A percentile compares a stretch with the other conserved stretches of the same genome.
Evolutionary conservation across 2,888 invertebrate genomes (phyloP).

Genomic region (Anorthoa munda): DNA sequence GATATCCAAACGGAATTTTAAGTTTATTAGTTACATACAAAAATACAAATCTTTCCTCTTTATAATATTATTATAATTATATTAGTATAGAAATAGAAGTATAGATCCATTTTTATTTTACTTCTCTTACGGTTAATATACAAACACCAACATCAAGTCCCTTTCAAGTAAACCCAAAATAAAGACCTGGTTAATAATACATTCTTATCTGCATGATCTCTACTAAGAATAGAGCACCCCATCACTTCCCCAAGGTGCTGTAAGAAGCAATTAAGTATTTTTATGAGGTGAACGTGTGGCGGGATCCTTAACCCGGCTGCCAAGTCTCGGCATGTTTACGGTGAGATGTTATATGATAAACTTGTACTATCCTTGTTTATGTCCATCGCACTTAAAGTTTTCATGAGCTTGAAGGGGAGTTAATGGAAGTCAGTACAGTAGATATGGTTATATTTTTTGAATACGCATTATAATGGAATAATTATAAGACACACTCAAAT

Average conservation of each 20-base stretch:
- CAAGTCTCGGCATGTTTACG: constrained; percentile 50
- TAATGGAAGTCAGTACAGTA: not conserved
- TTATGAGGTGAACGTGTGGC: constrained; percentile 62
- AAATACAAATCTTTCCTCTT: too few relatives aligned
- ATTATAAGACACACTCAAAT: not conserved
- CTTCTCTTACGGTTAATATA: too few relatives aligned
- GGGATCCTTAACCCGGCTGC: constrained; percentile 52
- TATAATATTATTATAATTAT: too few relatives aligned
- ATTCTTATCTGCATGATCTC: constrained; percentile 54
- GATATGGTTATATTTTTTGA: not conserved
- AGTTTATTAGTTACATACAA: too few relatives aligned
- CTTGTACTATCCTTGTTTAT: constrained; percentile 52
- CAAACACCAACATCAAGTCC: too few relatives aligned
- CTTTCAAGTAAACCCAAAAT: not conserved
- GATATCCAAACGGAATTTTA: too few relatives aligned
- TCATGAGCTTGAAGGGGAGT: constrained; percentile 25
- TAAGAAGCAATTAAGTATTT: constrained; percentile 60
- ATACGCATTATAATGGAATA: not conserved
- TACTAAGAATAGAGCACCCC: constrained; percentile 52
- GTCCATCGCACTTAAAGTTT: constrained; percentile 43
- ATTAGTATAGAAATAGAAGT: too few relatives aligned
- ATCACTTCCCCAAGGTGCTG: constrained; percentile 55
- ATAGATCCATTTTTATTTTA: too few relatives aligned
- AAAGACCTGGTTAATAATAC: constrained; percentile 36
- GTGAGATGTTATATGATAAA: constrained; percentile 58